These are phyloP conservation scores for Nyctibius bracteatus DNA, from an alignment of 2,113 vertebrate species.

Conservation along the genomic window DNA sequence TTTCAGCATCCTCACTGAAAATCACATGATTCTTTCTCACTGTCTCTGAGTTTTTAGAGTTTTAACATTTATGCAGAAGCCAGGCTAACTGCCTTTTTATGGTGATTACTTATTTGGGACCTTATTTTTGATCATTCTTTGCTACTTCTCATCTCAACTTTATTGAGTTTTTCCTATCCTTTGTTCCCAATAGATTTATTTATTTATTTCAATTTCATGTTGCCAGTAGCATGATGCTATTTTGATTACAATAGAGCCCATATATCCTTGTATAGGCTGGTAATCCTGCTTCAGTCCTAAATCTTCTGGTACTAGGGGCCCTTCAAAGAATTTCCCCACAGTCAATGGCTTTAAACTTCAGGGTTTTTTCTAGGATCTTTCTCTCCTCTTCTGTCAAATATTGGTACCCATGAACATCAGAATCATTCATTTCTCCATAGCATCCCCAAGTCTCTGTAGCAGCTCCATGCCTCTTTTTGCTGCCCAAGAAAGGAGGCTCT, in stretches of 20 bases:
- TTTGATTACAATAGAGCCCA: background rate
- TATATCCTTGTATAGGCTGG: background rate
- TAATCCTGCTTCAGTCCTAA: background rate
- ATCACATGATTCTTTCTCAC: background rate
- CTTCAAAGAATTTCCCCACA: background rate
- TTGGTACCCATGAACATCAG: background rate
- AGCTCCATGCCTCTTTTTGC: background rate
- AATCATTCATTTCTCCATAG: background rate
- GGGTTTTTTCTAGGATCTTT: background rate
- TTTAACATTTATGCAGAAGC: background rate
- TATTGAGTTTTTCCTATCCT: background rate
- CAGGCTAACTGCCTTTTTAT: background rate
- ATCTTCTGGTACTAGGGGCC: background rate
- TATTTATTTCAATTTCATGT: background rate
- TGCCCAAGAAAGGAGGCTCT: background rate
- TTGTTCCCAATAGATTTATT: background rate
- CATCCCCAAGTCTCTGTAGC: background rate
- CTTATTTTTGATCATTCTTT: background rate
- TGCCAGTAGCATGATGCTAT: background rate
- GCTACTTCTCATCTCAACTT: background rate
- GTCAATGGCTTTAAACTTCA: background rate
- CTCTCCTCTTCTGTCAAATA: background rate
- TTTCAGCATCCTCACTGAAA: background rate
- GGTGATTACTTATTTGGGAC: background rate
- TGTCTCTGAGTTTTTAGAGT: background rate